Percentiles rank a stretch among this genome's conserved stretches.
These are phyloP conservation scores for Drosophila tripunctata DNA, from an alignment of 2,888 invertebrate genomes.

Conservation along the genomic window DNA sequence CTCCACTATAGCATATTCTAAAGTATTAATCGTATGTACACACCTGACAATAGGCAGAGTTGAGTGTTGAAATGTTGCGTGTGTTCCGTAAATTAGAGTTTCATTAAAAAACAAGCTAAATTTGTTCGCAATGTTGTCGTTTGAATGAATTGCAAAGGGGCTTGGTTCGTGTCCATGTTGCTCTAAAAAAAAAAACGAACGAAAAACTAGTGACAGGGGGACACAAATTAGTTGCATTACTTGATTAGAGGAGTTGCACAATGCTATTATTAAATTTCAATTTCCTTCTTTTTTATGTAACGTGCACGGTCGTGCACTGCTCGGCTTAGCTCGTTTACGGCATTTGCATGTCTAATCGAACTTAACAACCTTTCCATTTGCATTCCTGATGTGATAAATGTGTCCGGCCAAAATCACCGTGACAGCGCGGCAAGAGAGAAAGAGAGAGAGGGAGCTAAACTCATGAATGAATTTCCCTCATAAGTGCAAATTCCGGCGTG, in stretches of 20 bases:
- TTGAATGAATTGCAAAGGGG: constrained; percentile 23
- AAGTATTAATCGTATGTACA: constrained; percentile 7
- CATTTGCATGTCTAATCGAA: constrained; percentile 74
- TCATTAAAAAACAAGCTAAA: constrained; percentile 70
- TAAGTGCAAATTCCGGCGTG: constrained; percentile 70
- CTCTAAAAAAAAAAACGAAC: constrained; percentile 3
- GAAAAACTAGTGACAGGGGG: neutral
- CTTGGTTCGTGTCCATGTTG: constrained; percentile 38
- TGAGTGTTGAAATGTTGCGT: constrained; percentile 47
- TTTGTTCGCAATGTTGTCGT: constrained; percentile 73
- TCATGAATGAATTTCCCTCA: constrained; percentile 57
- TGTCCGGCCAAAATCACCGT: constrained; percentile 23
- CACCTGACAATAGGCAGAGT: constrained; percentile 37
- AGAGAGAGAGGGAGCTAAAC: constrained; percentile 6
- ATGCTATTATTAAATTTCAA: constrained; percentile 75
- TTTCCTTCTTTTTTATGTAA: constrained; percentile 63
- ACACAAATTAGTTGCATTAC: constrained; percentile 76
- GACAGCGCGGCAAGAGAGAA: neutral
- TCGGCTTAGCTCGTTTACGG: constrained; percentile 12
- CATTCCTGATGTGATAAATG: constrained; percentile 60
- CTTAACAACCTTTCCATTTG: constrained; percentile 66
- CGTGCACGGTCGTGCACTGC: constrained; percentile 22
- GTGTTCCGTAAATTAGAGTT: constrained; percentile 70
- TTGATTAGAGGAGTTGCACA: constrained; percentile 66
- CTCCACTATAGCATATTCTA: no score